These are phyloP conservation scores for Priocnemis perturbator DNA, from an alignment of 2,888 invertebrate genomes.

Conservation along the genomic window DNA sequence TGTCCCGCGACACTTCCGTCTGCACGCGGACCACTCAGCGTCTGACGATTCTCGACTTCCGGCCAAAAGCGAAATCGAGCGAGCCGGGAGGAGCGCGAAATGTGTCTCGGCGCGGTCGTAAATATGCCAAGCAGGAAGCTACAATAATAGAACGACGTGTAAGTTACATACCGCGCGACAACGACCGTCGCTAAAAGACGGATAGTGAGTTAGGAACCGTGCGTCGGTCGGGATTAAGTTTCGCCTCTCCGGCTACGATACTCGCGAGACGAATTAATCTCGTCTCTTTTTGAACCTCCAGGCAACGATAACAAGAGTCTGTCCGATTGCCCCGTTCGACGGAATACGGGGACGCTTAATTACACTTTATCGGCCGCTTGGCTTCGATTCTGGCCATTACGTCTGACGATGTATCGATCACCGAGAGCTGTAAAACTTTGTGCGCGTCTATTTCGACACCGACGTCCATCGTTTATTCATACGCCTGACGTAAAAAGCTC, in stretches of 20 bases:
- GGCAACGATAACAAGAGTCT: no score
- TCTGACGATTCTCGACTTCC: constrained; percentile 3
- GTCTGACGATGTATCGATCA: no score
- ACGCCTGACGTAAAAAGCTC: constrained; percentile 32
- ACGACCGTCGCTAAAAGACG: not conserved
- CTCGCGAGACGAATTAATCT: no score
- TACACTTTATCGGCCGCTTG: no score
- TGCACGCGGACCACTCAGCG: not conserved
- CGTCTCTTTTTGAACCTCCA: no score
- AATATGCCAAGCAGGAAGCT: constrained; percentile 39
- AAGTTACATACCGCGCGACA: not conserved
- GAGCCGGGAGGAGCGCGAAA: constrained; percentile 20
- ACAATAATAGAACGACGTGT: constrained; percentile 31
- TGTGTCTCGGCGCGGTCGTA: constrained; percentile 19
- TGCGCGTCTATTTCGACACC: constrained; percentile 32
- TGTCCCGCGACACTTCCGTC: no score
- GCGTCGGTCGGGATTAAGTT: not conserved
- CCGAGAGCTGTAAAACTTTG: constrained; percentile 27
- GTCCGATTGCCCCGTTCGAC: no score
- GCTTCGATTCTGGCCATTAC: no score
- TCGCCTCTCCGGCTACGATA: no score
- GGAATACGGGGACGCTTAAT: no score
- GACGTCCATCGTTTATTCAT: constrained; percentile 33
- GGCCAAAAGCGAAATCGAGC: constrained; percentile 15
- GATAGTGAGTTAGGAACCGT: not conserved